phyloP scores from a whole-genome alignment of 2,888 invertebrate species.

The Ecliptopera silaceata region DNA sequence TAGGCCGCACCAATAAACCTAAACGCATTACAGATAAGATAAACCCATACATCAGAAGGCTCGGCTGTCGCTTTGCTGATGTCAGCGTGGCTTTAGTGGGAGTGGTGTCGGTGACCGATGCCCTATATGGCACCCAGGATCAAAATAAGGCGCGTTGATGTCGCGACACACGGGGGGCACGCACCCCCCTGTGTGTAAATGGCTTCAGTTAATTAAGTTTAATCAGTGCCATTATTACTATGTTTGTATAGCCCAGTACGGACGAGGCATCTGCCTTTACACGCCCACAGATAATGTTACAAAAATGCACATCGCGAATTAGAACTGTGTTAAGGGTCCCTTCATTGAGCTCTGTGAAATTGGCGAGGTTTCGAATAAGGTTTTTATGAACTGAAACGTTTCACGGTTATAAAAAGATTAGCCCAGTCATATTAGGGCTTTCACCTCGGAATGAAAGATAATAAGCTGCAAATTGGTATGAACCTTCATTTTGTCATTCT shows the following conservation, averaged over 20 bases:
- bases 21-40: conserved; percentile 8
- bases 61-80: conserved; percentile 8
- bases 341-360: too few relatives aligned
- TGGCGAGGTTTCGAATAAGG: too few relatives aligned
- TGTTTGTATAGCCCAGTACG: conserved; percentile 51
- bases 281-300: conserved; percentile 79
- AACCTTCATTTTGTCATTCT: too few relatives aligned
- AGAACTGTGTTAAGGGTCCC: too few relatives aligned
- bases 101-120: conserved; percentile 57
- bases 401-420: too few relatives aligned
- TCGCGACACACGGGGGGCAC: conserved; percentile 44
- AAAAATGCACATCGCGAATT: conserved; percentile 48
- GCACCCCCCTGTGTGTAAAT: conserved; percentile 65
- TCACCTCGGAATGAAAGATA: too few relatives aligned
- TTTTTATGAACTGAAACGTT: too few relatives aligned
- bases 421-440: too few relatives aligned
- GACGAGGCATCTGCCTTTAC: conserved; percentile 66
- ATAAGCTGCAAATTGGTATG: too few relatives aligned
- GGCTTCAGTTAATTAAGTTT: conserved; percentile 83
- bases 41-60: conserved; percentile 5
- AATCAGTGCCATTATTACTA: conserved; percentile 72
- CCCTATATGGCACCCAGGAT: conserved; percentile 42
- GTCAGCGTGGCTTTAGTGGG: conserved; percentile 14
- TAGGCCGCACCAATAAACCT: background rate
- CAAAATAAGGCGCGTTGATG: conserved; percentile 36